Percentiles rank a stretch among this genome's conserved stretches.
Evolutionary conservation across 2,888 invertebrate genomes (phyloP).

Genomic region (Heterodera filipjevi): DNA sequence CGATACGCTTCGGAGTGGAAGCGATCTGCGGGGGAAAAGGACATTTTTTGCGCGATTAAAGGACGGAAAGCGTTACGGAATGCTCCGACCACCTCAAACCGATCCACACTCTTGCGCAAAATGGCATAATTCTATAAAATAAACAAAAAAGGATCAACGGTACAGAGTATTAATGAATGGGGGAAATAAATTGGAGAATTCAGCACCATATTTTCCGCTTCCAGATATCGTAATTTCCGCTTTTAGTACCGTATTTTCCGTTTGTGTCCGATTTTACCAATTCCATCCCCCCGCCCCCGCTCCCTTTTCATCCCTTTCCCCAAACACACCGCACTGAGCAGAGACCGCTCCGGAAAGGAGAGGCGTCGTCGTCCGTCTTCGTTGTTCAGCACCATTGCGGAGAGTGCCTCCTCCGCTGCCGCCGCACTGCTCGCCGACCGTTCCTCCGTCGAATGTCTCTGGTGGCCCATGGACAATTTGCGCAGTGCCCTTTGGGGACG

Average conservation of each 20-base stretch:
- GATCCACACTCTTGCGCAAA: slow-evolving; percentile 53
- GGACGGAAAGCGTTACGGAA: slow-evolving; percentile 44
- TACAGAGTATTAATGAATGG: too few species aligned
- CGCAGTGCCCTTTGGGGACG: slow-evolving; percentile 11
- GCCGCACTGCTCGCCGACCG: background rate
- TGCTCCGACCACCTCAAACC: slow-evolving; percentile 52
- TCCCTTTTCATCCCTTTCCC: background rate
- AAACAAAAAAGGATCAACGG: too few species aligned
- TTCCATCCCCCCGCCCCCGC: background rate
- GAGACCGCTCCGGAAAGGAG: slow-evolving; percentile 57
- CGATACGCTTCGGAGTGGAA: slow-evolving; percentile 38
- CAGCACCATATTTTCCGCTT: too few species aligned
- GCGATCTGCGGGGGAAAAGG: slow-evolving; percentile 24
- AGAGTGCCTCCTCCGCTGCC: slow-evolving; percentile 17
- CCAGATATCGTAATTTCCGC: too few species aligned
- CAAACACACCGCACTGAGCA: slow-evolving; percentile 51
- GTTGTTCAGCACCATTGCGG: background rate
- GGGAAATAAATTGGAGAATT: too few species aligned
- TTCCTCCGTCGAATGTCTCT: slow-evolving; percentile 23
- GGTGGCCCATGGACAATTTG: slow-evolving; percentile 29
- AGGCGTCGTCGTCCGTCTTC: slow-evolving; percentile 35
- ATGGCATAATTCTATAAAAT: slow-evolving; percentile 59
- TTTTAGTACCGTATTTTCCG: background rate
- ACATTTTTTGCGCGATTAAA: background rate
- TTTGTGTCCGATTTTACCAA: too few species aligned